These are phyloP conservation scores for Zeugodacus cucurbitae DNA, from an alignment of 1,140 invertebrate genomes.

Conservation along the genomic window DNA sequence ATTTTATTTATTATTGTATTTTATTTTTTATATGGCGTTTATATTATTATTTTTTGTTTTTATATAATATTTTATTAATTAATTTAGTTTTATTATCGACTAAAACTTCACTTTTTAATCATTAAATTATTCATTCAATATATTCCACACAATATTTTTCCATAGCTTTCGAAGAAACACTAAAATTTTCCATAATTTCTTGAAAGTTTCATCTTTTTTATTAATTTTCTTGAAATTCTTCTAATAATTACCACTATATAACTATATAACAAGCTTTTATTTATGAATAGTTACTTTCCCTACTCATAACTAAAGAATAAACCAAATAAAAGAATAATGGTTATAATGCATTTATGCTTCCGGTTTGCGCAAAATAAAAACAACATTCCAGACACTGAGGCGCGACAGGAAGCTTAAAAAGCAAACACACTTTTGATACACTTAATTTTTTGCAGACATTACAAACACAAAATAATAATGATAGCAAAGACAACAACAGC, in stretches of 20 bases:
- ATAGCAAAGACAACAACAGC: neutral
- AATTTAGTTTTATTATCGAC: neutral
- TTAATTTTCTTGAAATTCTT: neutral
- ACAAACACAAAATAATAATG: neutral
- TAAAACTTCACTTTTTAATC: neutral
- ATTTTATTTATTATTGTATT: constrained; percentile 6
- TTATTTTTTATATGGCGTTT: no score
- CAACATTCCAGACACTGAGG: neutral
- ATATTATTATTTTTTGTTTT: neutral
- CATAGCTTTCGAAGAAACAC: neutral
- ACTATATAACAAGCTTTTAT: neutral
- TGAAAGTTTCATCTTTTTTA: neutral
- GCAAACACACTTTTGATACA: neutral
- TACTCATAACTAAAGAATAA: neutral
- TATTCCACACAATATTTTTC: neutral
- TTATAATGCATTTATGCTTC: neutral
- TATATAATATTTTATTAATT: neutral
- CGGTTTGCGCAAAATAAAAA: constrained; percentile 1
- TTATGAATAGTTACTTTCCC: neutral
- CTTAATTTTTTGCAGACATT: neutral
- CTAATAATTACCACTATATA: neutral
- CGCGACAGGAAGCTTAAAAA: neutral
- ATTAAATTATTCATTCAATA: neutral
- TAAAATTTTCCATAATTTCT: neutral
- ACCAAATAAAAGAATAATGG: neutral